Base-by-base conservation (phyloP, 1,140 invertebrate species). In the Musca vetustissima region DNA sequence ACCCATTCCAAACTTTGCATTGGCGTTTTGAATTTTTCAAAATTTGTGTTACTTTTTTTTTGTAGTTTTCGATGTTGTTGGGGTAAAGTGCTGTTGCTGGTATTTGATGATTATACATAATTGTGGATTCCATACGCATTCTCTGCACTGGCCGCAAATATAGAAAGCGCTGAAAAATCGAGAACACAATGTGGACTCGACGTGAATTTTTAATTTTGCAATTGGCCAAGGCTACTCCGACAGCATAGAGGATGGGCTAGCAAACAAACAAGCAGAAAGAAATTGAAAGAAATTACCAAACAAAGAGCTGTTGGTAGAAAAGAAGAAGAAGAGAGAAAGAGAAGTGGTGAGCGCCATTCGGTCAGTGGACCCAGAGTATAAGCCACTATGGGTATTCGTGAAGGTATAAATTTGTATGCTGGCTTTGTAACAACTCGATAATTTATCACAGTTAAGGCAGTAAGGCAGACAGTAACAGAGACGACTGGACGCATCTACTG, bases 131-230 rank as follows among this genome's bases (percentile, higher is more conserved):
- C 28, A 36, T 24, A 61, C 57, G 28, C 57, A 61, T 61, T 36
- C 57, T 43, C 57, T 61, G 57, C 57, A 61, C 43, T 61, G 57
- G 57, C 57, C 57, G 57, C 57, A 61, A 61, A 61, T 61, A 61
- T 14, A 61, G 28, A 61, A 43, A 61, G 17, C 57, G 57, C 57
- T 61, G 57, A 61, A 61, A 43, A 61, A 61, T 61, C 57, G 57
- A 61, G 57, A 61, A 61, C 57, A 61, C 57, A 61, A 61, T 36
- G 22, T 36, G n/a, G 57, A 61, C 57, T 61, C 57, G 57, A 61
- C 57, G 36, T 61, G 57, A 61, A 61, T 61, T 61, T 61, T 61
- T 61, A 61, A 61, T 61, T 59, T 61, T 21, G 32, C 57, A 61
- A 61, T 61, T 61, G 57, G 57, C 57, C 57, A 61, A 61, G 57